Evolutionary conservation across 2,888 invertebrate species (phyloP).

Genomic region (Tinea trinotella): DNA sequence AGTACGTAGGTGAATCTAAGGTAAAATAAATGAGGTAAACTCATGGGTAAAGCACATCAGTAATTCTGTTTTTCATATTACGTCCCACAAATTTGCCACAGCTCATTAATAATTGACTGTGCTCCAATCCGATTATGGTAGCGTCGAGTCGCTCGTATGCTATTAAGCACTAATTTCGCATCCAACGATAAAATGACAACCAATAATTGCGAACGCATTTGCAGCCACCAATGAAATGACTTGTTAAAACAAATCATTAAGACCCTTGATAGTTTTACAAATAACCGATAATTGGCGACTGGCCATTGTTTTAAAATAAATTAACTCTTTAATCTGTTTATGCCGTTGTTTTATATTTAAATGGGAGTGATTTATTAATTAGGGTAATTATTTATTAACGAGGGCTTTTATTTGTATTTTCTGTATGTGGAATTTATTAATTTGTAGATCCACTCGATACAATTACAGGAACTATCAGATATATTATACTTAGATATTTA

Average conservation of each 20-base stretch:
- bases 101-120: neutral
- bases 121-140: constrained; percentile 2
- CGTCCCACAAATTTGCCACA: neutral
- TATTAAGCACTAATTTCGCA: constrained; percentile 6
- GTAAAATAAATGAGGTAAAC: no score
- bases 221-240: constrained; percentile 28
- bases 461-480: no score
- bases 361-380: constrained; percentile 14
- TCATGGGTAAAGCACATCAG: no score
- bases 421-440: no score
- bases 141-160: neutral
- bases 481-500: no score
- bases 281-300: constrained; percentile 31
- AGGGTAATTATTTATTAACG: no score
- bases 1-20: no score
- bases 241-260: constrained; percentile 35
- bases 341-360: neutral
- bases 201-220: neutral
- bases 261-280: constrained; percentile 30
- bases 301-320: constrained; percentile 4
- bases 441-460: no score
- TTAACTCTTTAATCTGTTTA: neutral
- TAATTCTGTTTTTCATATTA: neutral
- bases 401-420: no score
- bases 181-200: constrained; percentile 5